Percentiles rank a stretch among this genome's conserved stretches.
phyloP scores from a whole-genome alignment of 1,140 invertebrate genomes.

The Platorchestia sp. region DNA sequence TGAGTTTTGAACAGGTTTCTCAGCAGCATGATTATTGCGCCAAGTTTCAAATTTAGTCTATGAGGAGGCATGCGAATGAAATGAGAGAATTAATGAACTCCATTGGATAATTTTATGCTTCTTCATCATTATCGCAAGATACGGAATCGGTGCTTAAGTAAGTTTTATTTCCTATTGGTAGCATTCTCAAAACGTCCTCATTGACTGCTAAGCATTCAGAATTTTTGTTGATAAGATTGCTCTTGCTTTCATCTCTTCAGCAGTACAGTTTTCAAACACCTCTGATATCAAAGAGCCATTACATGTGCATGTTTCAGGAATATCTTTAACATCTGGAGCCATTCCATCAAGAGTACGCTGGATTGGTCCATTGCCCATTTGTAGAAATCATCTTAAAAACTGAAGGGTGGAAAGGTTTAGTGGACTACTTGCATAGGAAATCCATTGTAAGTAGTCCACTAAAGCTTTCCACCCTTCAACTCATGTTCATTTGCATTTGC shows the following conservation, averaged over 20 bases:
- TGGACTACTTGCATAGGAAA: no score
- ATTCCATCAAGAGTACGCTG: slow-evolving; percentile 6
- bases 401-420: no score
- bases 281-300: slow-evolving; percentile 8
- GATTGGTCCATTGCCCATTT: slow-evolving; percentile 33
- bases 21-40: slow-evolving; percentile 62
- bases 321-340: slow-evolving; percentile 30
- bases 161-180: slow-evolving; percentile 18
- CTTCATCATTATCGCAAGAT: slow-evolving; percentile 26
- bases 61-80: slow-evolving; percentile 61
- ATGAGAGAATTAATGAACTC: slow-evolving; percentile 58
- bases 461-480: no score
- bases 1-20: slow-evolving; percentile 59
- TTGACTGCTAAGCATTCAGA: slow-evolving; percentile 18
- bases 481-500: slow-evolving; percentile 26
- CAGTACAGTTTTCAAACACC: slow-evolving; percentile 21
- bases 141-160: slow-evolving; percentile 4
- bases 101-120: slow-evolving; percentile 59
- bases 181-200: slow-evolving; percentile 28
- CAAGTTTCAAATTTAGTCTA: slow-evolving; percentile 58
- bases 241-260: slow-evolving; percentile 43
- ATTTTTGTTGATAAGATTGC: slow-evolving; percentile 49
- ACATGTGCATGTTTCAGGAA: slow-evolving; percentile 31
- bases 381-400: slow-evolving; percentile 48
- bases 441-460: no score